Evolutionary conservation across 2,888 invertebrate genomes (phyloP).

Genomic region (Pseudeuparius sepicola): DNA sequence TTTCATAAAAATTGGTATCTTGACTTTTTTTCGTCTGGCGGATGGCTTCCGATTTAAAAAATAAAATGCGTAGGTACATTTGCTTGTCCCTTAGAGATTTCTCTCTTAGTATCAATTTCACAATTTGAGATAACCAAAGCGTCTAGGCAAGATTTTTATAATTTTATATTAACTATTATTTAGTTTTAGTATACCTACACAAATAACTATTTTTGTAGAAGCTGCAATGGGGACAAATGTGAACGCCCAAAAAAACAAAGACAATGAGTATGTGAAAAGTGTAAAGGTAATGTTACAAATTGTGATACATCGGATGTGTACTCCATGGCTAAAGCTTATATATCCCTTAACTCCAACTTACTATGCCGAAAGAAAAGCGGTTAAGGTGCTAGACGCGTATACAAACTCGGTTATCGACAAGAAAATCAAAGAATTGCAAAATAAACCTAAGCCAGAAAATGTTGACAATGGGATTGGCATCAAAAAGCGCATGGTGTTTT

Average conservation of each 20-base stretch:
- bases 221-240: slow-evolving; percentile 73
- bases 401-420: slow-evolving; percentile 17
- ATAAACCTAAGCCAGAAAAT: background rate
- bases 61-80: too few species aligned
- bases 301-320: slow-evolving; percentile 26
- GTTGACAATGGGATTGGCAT: slow-evolving; percentile 37
- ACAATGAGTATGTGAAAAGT: slow-evolving; percentile 64
- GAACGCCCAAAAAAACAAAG: slow-evolving; percentile 56
- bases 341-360: slow-evolving; percentile 47
- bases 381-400: slow-evolving; percentile 12
- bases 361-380: slow-evolving; percentile 40
- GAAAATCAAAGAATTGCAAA: slow-evolving; percentile 11
- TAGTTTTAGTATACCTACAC: too few species aligned
- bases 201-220: too few species aligned
- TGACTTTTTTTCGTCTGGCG: too few species aligned
- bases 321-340: slow-evolving; percentile 43
- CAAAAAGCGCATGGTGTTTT: slow-evolving; percentile 53
- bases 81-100: too few species aligned
- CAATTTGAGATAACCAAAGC: too few species aligned
- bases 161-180: too few species aligned
- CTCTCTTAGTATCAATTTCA: too few species aligned
- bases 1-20: too few species aligned
- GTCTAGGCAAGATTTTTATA: too few species aligned
- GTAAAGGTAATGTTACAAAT: slow-evolving; percentile 44
- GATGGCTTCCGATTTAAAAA: too few species aligned